Conservation (phyloP, 2,888 invertebrate species). For the Drosophila bunnanda region DNA sequence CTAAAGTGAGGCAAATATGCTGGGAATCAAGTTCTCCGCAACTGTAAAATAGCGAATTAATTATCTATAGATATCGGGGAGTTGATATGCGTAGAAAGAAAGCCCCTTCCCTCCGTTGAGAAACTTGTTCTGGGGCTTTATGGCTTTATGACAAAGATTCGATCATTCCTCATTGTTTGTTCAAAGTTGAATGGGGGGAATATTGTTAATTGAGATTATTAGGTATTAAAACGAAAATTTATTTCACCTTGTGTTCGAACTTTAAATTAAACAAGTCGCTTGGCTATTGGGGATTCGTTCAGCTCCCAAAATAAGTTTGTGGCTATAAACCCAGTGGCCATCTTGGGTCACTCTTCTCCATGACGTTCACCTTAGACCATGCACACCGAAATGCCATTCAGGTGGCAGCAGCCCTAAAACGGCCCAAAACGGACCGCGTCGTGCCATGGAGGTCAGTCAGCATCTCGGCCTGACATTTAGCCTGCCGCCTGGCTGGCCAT, state of each 20-base stretch:
- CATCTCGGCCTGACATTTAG: conserved; percentile 68
- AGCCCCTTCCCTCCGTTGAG: conserved; percentile 11
- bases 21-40: conserved; percentile 36
- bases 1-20: conserved; percentile 48
- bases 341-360: conserved; percentile 20
- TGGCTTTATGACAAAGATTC: conserved; percentile 17
- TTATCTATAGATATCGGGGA: conserved; percentile 2
- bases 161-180: conserved; percentile 38
- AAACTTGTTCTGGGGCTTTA: conserved; percentile 59
- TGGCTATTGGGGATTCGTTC: conserved; percentile 5
- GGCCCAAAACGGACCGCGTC: conserved; percentile 65
- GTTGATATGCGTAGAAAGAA: conserved; percentile 30
- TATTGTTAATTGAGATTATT: conserved; percentile 54
- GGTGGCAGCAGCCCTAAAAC: conserved; percentile 71
- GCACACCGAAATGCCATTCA: conserved; percentile 62
- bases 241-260: conserved; percentile 20
- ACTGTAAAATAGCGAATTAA: conserved; percentile 47
- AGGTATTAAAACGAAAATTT: conserved; percentile 26
- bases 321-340: conserved; percentile 19
- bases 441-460: conserved; percentile 74
- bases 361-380: conserved; percentile 41
- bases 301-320: conserved; percentile 14
- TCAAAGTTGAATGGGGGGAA: conserved; percentile 30
- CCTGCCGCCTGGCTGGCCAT: conserved; percentile 44
- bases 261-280: conserved; percentile 14